Percentiles rank a stretch among this genome's conserved stretches.
Conservation (phyloP, 2,797 vertebrate species). For the Parambassis ranga region DNA sequence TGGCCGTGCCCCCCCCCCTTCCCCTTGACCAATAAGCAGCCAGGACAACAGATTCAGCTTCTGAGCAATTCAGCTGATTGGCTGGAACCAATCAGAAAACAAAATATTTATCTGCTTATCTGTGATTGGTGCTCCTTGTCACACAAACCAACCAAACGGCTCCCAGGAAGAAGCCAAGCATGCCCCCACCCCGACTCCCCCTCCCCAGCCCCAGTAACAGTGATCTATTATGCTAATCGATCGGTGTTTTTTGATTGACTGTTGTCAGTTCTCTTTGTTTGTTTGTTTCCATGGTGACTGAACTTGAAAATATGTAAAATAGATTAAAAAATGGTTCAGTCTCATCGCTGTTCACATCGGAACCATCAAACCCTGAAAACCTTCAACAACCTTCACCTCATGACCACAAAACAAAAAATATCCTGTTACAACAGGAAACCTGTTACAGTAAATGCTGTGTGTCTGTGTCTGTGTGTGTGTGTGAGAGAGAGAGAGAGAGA, state of each 20-base stretch:
- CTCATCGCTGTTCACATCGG: conserved; percentile 49
- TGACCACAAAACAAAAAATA: conserved; percentile 64
- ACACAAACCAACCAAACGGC: conserved; percentile 54
- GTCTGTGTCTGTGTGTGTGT: conserved; percentile 24
- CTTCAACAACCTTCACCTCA: conserved; percentile 64
- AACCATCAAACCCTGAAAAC: conserved; percentile 53
- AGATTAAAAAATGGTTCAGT: conserved; percentile 53
- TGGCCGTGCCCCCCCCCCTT: conserved; percentile 21
- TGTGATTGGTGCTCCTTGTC: conserved; percentile 56
- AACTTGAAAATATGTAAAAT: conserved; percentile 68
- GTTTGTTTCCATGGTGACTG: conserved; percentile 65
- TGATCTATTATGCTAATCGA: conserved; percentile 81
- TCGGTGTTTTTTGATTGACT: conserved; percentile 81
- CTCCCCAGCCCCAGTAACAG: conserved; percentile 63
- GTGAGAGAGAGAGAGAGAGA: neutral
- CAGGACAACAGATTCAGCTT: conserved; percentile 30
- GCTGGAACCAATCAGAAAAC: conserved; percentile 76
- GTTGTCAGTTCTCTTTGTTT: conserved; percentile 73
- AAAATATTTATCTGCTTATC: conserved; percentile 37
- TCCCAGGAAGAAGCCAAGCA: conserved; percentile 72
- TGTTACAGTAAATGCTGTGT: conserved; percentile 50
- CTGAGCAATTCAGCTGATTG: conserved; percentile 67
- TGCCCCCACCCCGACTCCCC: conserved; percentile 41
- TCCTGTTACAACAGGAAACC: conserved; percentile 56
- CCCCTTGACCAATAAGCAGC: conserved; percentile 48